Evolutionary conservation across 2,113 vertebrate species (phyloP).

Genomic region (Oryctolagus cuniculus): DNA sequence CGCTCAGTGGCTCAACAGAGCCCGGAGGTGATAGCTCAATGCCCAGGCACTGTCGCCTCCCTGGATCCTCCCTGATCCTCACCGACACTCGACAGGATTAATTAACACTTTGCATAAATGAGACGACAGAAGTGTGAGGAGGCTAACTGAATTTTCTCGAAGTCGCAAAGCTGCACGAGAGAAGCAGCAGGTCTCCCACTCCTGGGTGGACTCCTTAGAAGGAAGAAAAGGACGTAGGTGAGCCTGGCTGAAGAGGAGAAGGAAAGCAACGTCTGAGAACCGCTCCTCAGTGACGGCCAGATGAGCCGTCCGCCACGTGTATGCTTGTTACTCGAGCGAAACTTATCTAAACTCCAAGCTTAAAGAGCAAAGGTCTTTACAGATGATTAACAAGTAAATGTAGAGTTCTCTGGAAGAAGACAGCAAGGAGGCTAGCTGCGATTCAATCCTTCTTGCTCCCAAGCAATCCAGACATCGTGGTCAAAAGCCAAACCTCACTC

Average conservation of each 20-base stretch:
- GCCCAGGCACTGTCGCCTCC: neutral
- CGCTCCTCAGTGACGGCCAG: neutral
- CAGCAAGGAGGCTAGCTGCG: neutral
- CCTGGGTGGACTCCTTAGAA: neutral
- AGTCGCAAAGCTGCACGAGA: neutral
- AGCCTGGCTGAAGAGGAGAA: neutral
- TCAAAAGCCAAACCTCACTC: constrained; percentile 37
- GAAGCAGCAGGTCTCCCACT: neutral
- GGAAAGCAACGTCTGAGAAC: neutral
- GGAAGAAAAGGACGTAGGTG: neutral
- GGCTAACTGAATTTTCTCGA: constrained; percentile 20
- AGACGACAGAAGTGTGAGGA: neutral
- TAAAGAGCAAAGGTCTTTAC: neutral
- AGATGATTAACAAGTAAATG: constrained; percentile 13
- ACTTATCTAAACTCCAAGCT: constrained; percentile 32
- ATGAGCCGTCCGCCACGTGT: neutral
- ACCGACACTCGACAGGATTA: neutral
- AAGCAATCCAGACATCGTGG: neutral
- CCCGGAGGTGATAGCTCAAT: neutral
- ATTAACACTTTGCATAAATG: neutral
- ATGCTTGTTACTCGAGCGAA: neutral
- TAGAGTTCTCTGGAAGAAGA: neutral
- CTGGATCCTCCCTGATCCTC: neutral
- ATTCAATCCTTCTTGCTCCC: neutral
- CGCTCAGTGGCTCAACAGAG: neutral